A percentile compares a stretch with the other conserved stretches of the same genome.
Conservation (phyloP, 1,140 invertebrate species). For the Choristoneura fumiferana region DNA sequence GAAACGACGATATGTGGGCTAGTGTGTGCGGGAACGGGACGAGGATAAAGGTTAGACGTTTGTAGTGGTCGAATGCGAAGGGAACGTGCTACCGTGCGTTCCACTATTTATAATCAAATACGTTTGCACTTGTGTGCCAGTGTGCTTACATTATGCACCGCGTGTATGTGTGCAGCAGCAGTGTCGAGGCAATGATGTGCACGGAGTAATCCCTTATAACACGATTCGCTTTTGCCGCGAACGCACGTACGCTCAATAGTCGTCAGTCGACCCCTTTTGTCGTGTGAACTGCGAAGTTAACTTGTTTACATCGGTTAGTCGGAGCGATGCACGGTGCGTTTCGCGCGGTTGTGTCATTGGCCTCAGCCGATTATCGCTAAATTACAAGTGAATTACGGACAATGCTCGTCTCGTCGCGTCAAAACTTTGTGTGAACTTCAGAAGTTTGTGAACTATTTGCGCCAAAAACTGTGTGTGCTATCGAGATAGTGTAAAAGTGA, state of each 20-base stretch:
- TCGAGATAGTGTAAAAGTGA: conserved; percentile 50
- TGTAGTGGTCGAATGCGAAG: conserved; percentile 71
- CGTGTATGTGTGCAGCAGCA: conserved; percentile 48
- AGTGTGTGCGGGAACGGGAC: conserved; percentile 39
- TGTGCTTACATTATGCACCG: conserved; percentile 69
- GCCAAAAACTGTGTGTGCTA: conserved; percentile 55
- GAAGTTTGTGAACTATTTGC: conserved; percentile 24
- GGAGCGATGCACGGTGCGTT: conserved; percentile 65
- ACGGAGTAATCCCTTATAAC: conserved; percentile 77
- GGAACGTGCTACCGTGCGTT: conserved; percentile 77
- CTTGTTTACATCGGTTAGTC: conserved; percentile 69
- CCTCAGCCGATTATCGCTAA: conserved; percentile 56
- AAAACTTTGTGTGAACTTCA: conserved; percentile 57
- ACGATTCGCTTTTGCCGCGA: conserved; percentile 69
- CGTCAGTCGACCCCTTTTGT: conserved; percentile 67
- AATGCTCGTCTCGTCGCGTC: conserved; percentile 49
- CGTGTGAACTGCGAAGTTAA: conserved; percentile 61
- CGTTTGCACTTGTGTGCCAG: conserved; percentile 57
- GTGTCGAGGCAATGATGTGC: conserved; percentile 74
- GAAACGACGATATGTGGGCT: conserved; percentile 38
- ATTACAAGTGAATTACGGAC: conserved; percentile 66
- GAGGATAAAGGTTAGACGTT: conserved; percentile 50
- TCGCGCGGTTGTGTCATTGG: conserved; percentile 69
- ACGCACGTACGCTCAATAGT: conserved; percentile 65
- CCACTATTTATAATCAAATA: conserved; percentile 77